Evolutionary conservation across 2,888 invertebrate species (phyloP).

Genomic region (Gastracanthus pulcherrimus): DNA sequence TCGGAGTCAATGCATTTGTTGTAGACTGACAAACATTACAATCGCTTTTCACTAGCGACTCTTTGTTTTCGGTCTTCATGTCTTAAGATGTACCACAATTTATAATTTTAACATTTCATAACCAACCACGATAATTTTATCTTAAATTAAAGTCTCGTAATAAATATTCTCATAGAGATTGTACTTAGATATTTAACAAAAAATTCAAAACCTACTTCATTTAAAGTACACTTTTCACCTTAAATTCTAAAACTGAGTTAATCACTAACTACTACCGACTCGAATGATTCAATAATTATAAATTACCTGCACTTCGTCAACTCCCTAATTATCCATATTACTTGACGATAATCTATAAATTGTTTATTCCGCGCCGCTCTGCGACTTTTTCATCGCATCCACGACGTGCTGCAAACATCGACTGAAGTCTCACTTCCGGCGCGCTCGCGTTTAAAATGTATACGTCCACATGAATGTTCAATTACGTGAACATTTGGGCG

Average conservation of each 20-base stretch:
- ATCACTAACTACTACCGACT: neutral
- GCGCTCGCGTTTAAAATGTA: conserved; percentile 4
- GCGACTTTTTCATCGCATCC: neutral
- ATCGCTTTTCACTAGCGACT: no score
- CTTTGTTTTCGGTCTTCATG: no score
- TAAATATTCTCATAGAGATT: no score
- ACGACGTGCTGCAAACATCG: neutral
- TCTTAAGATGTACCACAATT: no score
- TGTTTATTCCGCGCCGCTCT: neutral
- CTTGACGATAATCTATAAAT: neutral
- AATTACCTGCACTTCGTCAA: neutral
- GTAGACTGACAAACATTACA: no score
- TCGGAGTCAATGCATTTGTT: neutral
- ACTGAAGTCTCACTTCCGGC: conserved; percentile 33
- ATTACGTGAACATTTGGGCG: conserved; percentile 50
- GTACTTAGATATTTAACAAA: no score
- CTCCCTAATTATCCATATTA: neutral
- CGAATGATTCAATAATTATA: neutral
- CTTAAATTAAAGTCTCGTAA: no score
- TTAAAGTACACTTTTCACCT: no score
- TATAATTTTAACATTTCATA: no score
- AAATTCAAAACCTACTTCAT: neutral
- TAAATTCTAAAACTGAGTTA: no score
- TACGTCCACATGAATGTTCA: conserved; percentile 29
- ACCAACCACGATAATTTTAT: no score